Base-by-base conservation (phyloP, 1,140 invertebrate species). In the Physella acuta region DNA sequence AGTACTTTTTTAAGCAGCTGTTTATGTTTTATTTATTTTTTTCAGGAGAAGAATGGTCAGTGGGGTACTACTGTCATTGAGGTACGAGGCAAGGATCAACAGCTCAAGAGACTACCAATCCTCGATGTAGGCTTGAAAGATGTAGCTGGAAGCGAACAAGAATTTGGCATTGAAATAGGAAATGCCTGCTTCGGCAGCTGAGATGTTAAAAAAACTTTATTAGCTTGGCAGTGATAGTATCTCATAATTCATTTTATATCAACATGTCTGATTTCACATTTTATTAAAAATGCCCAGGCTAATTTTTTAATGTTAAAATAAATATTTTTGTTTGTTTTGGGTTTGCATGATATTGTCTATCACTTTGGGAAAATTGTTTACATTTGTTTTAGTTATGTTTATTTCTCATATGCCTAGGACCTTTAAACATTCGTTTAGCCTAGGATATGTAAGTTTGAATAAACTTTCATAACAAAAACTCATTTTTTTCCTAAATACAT, bases 91-190 rank as follows among this genome's bases (percentile, higher is more conserved):
- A 90, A 93, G 65, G 92, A 93, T 79, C 85, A 92, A 16, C 83
- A 86, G 28, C 16, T 69, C n/a, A 51, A 71, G 30, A 86, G 92
- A 68, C 85, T 96, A 36, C 94, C 94, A 55, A 88, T 96, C 28
- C 81, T 91, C 8, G 93, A 96, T 79, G 84, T 96, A 34, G 90
- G 88, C 8, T 78, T 94, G 0, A 84, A 89, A 71, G 93, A 96
- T 81, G 86, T 93, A 55, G 92, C 92, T 1, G 87, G 89, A 76
- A 72, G 84, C 2, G 85, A 91, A 74, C 93, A 95, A 85, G 87
- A 88, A 73, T 94, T 95, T 85, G 90, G 89, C 76, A 82, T 96
- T 33, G 91, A 94, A 82, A 86, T 95, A 2, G 92, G 93, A 66
- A 84, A 89, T 17, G 93, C 90, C 34, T 96, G 94, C 86, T 96